Percentiles rank a stretch among this genome's conserved stretches.
Evolutionary conservation across 2,113 vertebrate species (phyloP).

Genomic region (Onychostruthus taczanowskii): DNA sequence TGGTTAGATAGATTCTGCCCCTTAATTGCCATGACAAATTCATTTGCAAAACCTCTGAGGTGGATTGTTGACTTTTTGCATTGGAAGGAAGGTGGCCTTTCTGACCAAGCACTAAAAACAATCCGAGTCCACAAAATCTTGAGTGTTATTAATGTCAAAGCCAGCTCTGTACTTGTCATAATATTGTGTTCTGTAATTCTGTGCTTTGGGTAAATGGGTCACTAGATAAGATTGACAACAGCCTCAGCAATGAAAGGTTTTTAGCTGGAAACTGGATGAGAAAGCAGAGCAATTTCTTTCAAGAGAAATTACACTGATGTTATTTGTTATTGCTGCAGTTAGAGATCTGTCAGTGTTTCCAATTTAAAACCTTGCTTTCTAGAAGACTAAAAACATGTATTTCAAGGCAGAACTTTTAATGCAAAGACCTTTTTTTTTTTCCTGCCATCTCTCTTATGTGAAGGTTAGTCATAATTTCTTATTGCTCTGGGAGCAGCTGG

Average conservation of each 20-base stretch:
- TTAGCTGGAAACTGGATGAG: constrained; percentile 8
- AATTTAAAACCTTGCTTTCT: constrained; percentile 17
- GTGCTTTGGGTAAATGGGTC: constrained; percentile 47
- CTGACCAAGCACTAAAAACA: background rate
- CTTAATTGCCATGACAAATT: constrained; percentile 40
- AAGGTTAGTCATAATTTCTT: background rate
- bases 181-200: constrained; percentile 27
- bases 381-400: background rate
- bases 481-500: background rate
- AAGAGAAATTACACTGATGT: constrained; percentile 7
- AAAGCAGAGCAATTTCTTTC: constrained; percentile 18
- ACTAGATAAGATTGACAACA: constrained; percentile 54
- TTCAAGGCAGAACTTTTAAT: background rate
- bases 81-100: background rate
- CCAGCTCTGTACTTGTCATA: background rate
- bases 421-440: background rate
- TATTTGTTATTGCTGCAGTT: background rate
- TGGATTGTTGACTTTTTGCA: background rate
- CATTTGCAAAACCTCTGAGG: background rate
- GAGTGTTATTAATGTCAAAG: background rate
- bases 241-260: constrained; percentile 34
- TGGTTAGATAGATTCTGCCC: background rate
- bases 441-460: background rate
- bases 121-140: background rate
- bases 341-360: constrained; percentile 11